Conservation (phyloP, 2,113 vertebrate genomes). For the Xenotilapia longispinis region DNA sequence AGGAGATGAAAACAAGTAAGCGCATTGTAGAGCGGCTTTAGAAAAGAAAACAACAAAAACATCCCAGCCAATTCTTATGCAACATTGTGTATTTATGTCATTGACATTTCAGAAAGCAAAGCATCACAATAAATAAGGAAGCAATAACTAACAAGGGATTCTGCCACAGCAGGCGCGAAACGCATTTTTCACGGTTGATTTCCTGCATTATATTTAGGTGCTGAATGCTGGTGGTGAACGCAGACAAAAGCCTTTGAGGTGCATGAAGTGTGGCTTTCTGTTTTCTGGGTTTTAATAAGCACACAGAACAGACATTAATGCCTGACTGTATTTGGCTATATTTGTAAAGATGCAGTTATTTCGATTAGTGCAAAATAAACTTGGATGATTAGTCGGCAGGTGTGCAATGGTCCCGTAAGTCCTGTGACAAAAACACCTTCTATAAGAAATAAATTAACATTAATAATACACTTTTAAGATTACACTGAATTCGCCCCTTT, state of each 20-base stretch:
- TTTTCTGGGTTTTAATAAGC: not conserved
- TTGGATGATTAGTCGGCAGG: not conserved
- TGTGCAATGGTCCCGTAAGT: not conserved
- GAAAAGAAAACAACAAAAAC: not conserved
- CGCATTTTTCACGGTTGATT: not conserved
- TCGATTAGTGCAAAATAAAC: not conserved
- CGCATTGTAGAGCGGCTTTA: not conserved
- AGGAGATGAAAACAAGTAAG: not conserved
- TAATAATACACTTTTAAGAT: not conserved
- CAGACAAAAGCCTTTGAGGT: not conserved
- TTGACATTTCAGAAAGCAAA: not conserved
- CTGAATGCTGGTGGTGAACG: not conserved
- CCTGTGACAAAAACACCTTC: not conserved
- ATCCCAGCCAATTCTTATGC: not conserved
- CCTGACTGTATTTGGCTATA: not conserved
- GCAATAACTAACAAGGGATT: not conserved
- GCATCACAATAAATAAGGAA: not conserved
- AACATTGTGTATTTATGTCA: not conserved
- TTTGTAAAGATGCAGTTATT: not conserved
- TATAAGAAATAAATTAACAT: not conserved
- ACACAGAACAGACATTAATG: not conserved
- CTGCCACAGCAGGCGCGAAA: not conserved
- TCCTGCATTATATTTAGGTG: not conserved
- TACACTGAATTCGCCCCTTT: not conserved
- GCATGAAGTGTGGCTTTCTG: not conserved